phyloP scores from a whole-genome alignment of 2,888 invertebrate genomes.

The Folsomia candida region DNA sequence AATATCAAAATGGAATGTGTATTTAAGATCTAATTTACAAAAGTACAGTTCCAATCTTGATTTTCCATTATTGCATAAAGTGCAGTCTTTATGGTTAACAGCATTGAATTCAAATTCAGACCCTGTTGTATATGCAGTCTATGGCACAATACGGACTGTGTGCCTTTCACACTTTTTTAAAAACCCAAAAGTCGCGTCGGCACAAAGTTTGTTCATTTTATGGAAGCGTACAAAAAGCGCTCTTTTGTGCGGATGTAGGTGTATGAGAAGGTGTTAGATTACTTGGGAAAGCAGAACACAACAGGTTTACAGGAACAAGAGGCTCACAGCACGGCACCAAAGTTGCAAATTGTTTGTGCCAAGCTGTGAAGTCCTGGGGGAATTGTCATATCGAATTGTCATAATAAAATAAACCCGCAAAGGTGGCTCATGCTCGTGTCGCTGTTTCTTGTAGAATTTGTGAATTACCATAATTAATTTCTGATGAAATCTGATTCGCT shows the following conservation, averaged over 20 bases:
- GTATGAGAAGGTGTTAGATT: background rate
- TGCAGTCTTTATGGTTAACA: too few species aligned
- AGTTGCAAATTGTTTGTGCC: slow-evolving; percentile 26
- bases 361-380: slow-evolving; percentile 17
- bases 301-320: background rate
- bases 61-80: too few species aligned
- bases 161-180: too few species aligned
- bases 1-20: too few species aligned
- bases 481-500: slow-evolving; percentile 11
- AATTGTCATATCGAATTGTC: slow-evolving; percentile 18
- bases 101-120: background rate
- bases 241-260: background rate
- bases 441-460: slow-evolving; percentile 11
- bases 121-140: too few species aligned
- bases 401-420: slow-evolving; percentile 14
- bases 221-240: too few species aligned
- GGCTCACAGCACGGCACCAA: slow-evolving; percentile 10
- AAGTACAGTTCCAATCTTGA: too few species aligned
- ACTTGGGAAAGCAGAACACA: background rate
- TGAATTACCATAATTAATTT: slow-evolving; percentile 21
- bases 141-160: too few species aligned
- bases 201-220: background rate
- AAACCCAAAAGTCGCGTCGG: too few species aligned
- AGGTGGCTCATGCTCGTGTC: background rate
- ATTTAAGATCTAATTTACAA: too few species aligned